Conservation (phyloP, 1,140 invertebrate genomes). For the Drosophila mojavensis region DNA sequence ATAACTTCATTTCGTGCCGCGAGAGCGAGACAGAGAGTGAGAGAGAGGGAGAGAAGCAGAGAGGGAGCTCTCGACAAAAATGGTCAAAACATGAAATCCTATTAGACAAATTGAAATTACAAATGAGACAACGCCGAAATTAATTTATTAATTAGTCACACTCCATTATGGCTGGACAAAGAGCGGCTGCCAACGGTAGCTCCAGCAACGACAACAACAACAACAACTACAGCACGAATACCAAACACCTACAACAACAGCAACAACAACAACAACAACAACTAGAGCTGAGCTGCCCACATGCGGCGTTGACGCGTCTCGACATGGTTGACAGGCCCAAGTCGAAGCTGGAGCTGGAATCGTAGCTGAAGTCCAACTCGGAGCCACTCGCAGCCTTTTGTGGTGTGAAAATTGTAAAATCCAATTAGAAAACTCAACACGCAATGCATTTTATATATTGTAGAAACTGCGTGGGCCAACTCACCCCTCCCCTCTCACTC, state of each 20-base stretch:
- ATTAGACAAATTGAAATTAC: slow-evolving; percentile 83
- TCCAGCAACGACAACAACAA: slow-evolving; percentile 14
- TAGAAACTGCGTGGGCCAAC: slow-evolving; percentile 41
- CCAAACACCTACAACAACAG: slow-evolving; percentile 32
- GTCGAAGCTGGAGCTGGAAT: slow-evolving; percentile 16
- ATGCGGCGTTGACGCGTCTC: slow-evolving; percentile 56
- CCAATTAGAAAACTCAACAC: slow-evolving; percentile 49
- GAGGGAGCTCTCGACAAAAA: slow-evolving; percentile 52
- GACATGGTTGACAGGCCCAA: slow-evolving; percentile 45
- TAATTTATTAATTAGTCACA: slow-evolving; percentile 83
- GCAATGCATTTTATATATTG: slow-evolving; percentile 44
- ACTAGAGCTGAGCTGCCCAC: slow-evolving; percentile 56
- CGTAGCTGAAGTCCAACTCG: slow-evolving; percentile 10
- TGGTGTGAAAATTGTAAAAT: slow-evolving; percentile 47
- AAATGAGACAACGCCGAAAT: slow-evolving; percentile 80
- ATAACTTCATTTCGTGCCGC: slow-evolving; percentile 57
- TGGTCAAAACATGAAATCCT: slow-evolving; percentile 82
- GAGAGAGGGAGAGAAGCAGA: neutral
- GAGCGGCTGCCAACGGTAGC: slow-evolving; percentile 49
- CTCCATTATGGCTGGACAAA: slow-evolving; percentile 77
- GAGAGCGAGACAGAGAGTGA: slow-evolving; percentile 20
- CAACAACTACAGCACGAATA: slow-evolving; percentile 22
- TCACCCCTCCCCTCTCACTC: slow-evolving; percentile 16
- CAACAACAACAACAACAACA: slow-evolving; percentile 16
- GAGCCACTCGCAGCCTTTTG: slow-evolving; percentile 41